Evolutionary conservation across 1,140 invertebrate species (phyloP), one percentile per base, ranked within the genome.

Genomic region (Chironomus tepperi): DNA sequence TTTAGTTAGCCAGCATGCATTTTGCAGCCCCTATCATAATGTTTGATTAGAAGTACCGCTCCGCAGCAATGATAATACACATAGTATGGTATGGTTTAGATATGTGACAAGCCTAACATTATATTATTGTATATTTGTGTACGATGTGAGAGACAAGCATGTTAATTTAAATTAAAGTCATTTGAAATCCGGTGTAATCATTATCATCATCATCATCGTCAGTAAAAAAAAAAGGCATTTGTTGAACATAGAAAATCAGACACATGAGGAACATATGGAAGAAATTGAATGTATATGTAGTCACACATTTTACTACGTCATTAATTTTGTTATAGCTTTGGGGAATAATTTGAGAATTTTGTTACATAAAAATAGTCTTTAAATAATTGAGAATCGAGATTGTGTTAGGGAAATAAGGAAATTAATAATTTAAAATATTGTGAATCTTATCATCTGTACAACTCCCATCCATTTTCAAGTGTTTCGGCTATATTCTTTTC

Each of bases 111-210:
- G 1, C 12, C 47, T n/a, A 1, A 12, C n/a, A 57, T 57, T 57
- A 57, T 1, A n/a, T 15, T 57, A 12, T 57, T 12, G 7, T 15
- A n/a, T n/a, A 57, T 57, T n/a, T 57, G 47, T 57, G 47, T 12
- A n/a, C 47, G 47, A 57, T n/a, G 47, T n/a, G 9, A 57, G 47
- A 57, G 47, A 57, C 43, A 47, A 47, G 43, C 47, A 57, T 70
- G 65, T 70, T 70, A 70, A 70, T 70, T 70, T 70, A 70, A 70
- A 70, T 70, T 18, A 70, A 70, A 70, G 65, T 12, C 65, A 19
- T 70, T 21, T 18, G 19, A 18, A 70, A 70, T 70, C 65, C 16
- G 65, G 6, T 70, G 19, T 21, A 70, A 70, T 70, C 65, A 70
- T 70, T 16, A 70, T 70, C 65, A 70, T 67, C 15, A 67, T 67